Evolutionary conservation across 2,888 invertebrate species (phyloP), one percentile per base, ranked within the genome.

Genomic region (Drosophila emarginata): DNA sequence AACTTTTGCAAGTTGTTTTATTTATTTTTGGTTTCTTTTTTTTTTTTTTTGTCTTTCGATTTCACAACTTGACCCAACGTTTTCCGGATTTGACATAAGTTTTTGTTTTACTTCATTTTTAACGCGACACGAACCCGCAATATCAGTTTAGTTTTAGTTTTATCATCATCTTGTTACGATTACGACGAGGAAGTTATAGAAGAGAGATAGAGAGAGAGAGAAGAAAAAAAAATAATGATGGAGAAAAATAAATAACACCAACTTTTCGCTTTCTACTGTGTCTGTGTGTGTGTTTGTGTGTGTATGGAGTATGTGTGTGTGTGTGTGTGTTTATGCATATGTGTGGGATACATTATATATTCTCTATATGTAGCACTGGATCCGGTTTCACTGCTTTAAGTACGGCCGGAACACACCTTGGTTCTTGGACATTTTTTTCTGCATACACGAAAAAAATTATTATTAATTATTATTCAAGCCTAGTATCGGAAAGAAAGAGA

Each of bases 101-200:
- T 15, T 65, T 78, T 71, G 59, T 18, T 67, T 65, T 64, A 75
- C 60, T 72, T 74, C 57, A 39, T 76, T 77, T 74, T 74, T 80
- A 67, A 76, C 79, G 86, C 82, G 86, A 81, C 70, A 77, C 80
- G 85, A 77, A 77, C 74, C 72, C 77, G 82, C 78, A 80, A 73
- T 79, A 77, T 84, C 68, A 67, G 64, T 39, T 72, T 67, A 52
- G 32, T 74, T 51, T 52, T 67, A 28, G 28, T 26, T 26, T 26
- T 5, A 26, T 26, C 71, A 56, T 39, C 32, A 62, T 56, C 56
- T n/a, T 58, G 39, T 60, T 40, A 65, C 21, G 45, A 45, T 45
- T 45, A 45, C 45, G 45, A 45, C 45, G 45, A 45, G 45, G 45
- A 45, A 45, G 45, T 21, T 45, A 45, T 40, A 40, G 40, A 40